A percentile compares a stretch with the other conserved stretches of the same genome.
phyloP scores from a whole-genome alignment of 2,888 invertebrate genomes.

The Anagyrus pseudococci region DNA sequence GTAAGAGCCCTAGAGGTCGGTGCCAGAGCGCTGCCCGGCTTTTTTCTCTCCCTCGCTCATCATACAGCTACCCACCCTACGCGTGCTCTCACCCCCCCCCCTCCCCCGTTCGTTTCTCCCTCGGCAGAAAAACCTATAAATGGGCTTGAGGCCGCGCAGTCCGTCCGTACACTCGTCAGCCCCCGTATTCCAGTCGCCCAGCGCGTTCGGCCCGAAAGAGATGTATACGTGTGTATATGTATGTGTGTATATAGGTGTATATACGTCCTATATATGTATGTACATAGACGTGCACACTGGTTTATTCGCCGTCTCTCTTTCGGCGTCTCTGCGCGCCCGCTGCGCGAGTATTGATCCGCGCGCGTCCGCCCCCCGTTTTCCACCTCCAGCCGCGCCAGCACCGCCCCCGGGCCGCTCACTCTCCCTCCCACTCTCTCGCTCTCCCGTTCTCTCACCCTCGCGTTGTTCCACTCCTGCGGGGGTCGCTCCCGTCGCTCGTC shows the following conservation, averaged over 20 bases:
- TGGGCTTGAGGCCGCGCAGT: constrained; percentile 25
- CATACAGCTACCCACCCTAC: no score
- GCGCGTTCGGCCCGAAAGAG: neutral
- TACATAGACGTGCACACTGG: no score
- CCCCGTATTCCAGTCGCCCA: neutral
- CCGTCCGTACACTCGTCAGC: neutral
- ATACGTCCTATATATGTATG: no score
- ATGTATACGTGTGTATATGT: neutral
- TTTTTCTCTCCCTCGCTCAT: constrained; percentile 2
- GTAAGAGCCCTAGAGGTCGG: neutral
- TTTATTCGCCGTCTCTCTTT: no score
- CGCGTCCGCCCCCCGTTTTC: constrained; percentile 7
- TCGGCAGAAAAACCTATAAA: constrained; percentile 35
- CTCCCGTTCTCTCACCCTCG: no score
- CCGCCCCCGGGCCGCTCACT: neutral
- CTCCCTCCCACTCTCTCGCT: constrained; percentile 22
- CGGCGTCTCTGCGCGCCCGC: neutral
- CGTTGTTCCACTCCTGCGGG: no score
- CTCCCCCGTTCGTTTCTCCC: neutral
- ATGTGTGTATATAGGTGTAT: neutral
- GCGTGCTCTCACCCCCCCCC: no score
- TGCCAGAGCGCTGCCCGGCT: neutral
- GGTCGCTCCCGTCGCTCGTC: no score
- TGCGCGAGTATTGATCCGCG: constrained; percentile 13
- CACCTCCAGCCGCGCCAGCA: neutral